Percentiles rank a stretch among this genome's conserved stretches.
These are phyloP conservation scores for Cyprinodon brontotheroides DNA, from an alignment of 2,113 vertebrate species.

Conservation along the genomic window DNA sequence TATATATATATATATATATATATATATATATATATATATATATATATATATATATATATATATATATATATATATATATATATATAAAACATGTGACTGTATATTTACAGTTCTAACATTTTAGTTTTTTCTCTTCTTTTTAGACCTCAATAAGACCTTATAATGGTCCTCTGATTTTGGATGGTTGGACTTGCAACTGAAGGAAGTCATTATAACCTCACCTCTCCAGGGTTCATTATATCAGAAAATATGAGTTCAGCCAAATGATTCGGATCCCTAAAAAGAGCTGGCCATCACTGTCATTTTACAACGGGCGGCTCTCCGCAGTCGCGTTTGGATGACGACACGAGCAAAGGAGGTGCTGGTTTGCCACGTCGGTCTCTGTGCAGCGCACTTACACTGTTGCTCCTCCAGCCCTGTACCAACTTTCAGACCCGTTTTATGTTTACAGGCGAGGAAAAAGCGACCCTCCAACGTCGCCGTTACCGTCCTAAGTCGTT, in stretches of 20 bases:
- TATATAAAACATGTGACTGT: no score
- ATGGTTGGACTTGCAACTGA: no score
- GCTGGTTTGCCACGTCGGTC: constrained; percentile 82
- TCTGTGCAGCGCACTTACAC: constrained; percentile 64
- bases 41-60: no score
- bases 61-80: no score
- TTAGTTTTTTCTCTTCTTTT: no score
- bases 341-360: constrained; percentile 67
- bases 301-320: not conserved
- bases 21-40: no score
- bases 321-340: constrained; percentile 69
- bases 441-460: not conserved
- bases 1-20: no score
- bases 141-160: no score
- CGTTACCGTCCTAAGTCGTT: constrained; percentile 11
- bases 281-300: not conserved
- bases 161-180: no score
- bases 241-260: not conserved
- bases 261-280: not conserved
- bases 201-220: no score
- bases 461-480: not conserved
- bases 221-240: no score
- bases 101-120: no score
- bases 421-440: constrained; percentile 59
- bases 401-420: constrained; percentile 58